Base-by-base conservation (phyloP, 2,888 invertebrate species). In the Bedellia somnulentella region DNA sequence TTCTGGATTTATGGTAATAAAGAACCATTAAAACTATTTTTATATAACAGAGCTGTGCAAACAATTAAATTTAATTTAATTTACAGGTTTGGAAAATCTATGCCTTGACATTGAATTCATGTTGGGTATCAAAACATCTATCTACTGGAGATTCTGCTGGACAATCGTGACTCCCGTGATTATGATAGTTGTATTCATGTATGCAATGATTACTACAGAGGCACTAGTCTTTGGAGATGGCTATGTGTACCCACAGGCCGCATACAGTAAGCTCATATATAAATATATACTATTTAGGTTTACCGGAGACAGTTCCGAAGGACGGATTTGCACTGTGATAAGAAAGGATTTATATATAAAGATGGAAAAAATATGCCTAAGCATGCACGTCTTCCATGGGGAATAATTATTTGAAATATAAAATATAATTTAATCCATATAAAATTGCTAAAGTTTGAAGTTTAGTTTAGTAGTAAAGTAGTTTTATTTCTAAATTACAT, bases 71-170 rank as follows among this genome's bases (percentile, higher is more conserved):
- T n/a, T n/a, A n/a, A n/a, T n/a, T n/a, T n/a, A n/a, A n/a, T n/a
- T n/a, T n/a, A 8, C 42, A 71, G 71, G 71, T 35, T 43, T 70
- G 35, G 71, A 73, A 35, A 73, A 73, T 38, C 37, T 71, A 31
- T 67, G 68, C 27, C 30, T 63, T 28, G 91, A 92, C 46, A 71
- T 89, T 30, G 87, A 91, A 53, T 92, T 83, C 50, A 92, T 92
- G 91, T 59, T 89, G 40, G 82, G 84, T 3, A 63, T 73, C 15
- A 82, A 83, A 53, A 82, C 48, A 0, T 80, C 84, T 1, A 52
- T 81, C 37, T 92, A 89, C 51, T 92, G 91, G 91, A 79, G 89
- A 34, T 46, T 87, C 13, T 89, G 89, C 44, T 92, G 92, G 92
- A 77, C 79, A 1, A 45, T 89, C 4, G 46, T 89, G 3, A 88